Conservation (phyloP, 1,140 invertebrate genomes). For the Phocides pigmalion region DNA sequence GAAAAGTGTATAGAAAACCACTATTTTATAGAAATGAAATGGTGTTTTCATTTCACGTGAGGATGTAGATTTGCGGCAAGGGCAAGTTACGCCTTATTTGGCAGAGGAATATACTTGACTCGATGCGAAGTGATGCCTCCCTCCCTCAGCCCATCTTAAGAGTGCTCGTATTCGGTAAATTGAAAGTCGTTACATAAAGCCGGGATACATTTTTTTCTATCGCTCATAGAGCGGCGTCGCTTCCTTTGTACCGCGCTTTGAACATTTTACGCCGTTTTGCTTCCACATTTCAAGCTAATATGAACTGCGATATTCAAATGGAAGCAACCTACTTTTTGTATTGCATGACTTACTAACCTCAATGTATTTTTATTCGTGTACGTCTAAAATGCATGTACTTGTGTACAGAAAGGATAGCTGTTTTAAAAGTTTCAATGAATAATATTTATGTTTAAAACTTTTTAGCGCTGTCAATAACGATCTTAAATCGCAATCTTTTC, state of each 20-base stretch:
- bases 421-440: too few species aligned
- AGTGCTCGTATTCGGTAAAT: constrained; percentile 67
- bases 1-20: not conserved
- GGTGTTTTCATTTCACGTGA: constrained; percentile 48
- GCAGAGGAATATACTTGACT: constrained; percentile 61
- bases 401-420: too few species aligned
- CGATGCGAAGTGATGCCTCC: constrained; percentile 59
- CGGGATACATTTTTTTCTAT: constrained; percentile 64
- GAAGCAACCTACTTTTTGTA: not conserved
- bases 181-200: constrained; percentile 71
- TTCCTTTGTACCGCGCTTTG: constrained; percentile 46
- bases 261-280: constrained; percentile 48
- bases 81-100: constrained; percentile 72
- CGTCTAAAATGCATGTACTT: too few species aligned
- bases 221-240: constrained; percentile 49
- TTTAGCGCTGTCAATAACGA: too few species aligned
- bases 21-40: constrained; percentile 41
- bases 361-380: too few species aligned
- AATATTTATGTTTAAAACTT: too few species aligned
- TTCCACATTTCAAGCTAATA: constrained; percentile 22
- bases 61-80: constrained; percentile 47
- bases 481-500: too few species aligned
- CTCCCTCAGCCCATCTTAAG: constrained; percentile 58
- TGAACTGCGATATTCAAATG: constrained; percentile 5
- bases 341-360: not conserved